Conservation (phyloP, 2,113 vertebrate species). For the Caretta caretta region DNA sequence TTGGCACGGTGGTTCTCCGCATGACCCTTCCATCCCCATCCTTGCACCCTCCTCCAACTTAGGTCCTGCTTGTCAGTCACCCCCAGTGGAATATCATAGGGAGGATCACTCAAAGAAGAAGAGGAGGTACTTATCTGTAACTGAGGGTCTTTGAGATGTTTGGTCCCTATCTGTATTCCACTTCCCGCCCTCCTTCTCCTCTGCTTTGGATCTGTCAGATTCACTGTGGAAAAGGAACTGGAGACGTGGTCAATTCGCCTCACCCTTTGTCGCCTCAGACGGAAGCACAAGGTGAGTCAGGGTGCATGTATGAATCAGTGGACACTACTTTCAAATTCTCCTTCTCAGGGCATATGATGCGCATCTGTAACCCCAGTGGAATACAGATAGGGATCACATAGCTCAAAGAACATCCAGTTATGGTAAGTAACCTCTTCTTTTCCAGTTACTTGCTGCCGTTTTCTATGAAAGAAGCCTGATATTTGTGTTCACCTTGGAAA, state of each 20-base stretch:
- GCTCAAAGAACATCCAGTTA: neutral
- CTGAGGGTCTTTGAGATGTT: neutral
- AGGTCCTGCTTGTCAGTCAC: neutral
- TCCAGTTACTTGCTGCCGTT: neutral
- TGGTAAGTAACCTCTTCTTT: neutral
- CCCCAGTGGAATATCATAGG: neutral
- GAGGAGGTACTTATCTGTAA: neutral
- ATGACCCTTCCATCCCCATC: neutral
- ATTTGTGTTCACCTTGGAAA: neutral
- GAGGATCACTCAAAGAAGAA: neutral
- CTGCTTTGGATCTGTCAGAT: neutral
- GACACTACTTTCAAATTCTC: neutral
- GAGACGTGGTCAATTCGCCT: neutral
- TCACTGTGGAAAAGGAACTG: neutral
- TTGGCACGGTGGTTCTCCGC: neutral
- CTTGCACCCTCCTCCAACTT: neutral
- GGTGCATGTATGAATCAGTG: neutral
- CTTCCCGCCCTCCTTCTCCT: neutral
- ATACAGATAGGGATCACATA: neutral
- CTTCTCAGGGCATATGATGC: neutral
- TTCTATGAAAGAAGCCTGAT: neutral
- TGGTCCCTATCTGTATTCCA: neutral
- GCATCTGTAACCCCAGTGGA: neutral
- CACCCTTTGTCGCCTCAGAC: neutral
- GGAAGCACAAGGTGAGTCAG: neutral